Base-by-base conservation (phyloP, 2,113 vertebrate species). In the Melanerpes formicivorus region DNA sequence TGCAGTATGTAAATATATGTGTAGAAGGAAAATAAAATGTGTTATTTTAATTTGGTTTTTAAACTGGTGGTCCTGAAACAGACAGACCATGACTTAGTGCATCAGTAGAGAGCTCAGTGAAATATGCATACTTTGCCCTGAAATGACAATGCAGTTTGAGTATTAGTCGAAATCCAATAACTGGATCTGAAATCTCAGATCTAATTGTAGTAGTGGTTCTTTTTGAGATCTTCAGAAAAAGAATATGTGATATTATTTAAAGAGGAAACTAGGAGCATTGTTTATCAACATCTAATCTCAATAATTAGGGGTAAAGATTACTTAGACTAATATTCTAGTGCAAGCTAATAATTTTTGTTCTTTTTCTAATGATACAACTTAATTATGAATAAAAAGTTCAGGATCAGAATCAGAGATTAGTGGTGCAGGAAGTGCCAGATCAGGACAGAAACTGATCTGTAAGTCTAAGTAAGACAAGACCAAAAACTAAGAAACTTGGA, bases 1-100 rank as follows among this genome's bases (percentile, higher is more conserved):
- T 86, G 44, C 26, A 75, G 83, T 80, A 80, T 92, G 93, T 94
- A 92, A 78, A 83, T 77, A 64, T 14, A 48, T 73, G 30, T n/a
- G 88, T 90, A 52, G n/a, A 18, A 80, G 30, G 21, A 84, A 84
- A 90, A 84, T 67, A 90, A 84, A 87, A 71, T 32, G 9, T 64
- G 37, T 65, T 90, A 64, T 40, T 84, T 13, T 14, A 70, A 37
- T 80, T 40, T 84, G 48, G 71, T 87, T 83, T 78, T 83, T 74
- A 60, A 93, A 32, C 42, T 77, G 26, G 27, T 32, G 77, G 37
- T 64, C 0, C 0, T 52, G 48, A 80, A 26, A 80, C 58, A 70
- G 48, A 44, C 26, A 52, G 42, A 73, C 8, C 10, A 48, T 66
- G 25, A 56, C 56, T 77, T 83, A 74, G 18, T 44, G 16, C 55